phyloP scores from a whole-genome alignment of 2,888 invertebrate species.

The Clepsis dumicolana region DNA sequence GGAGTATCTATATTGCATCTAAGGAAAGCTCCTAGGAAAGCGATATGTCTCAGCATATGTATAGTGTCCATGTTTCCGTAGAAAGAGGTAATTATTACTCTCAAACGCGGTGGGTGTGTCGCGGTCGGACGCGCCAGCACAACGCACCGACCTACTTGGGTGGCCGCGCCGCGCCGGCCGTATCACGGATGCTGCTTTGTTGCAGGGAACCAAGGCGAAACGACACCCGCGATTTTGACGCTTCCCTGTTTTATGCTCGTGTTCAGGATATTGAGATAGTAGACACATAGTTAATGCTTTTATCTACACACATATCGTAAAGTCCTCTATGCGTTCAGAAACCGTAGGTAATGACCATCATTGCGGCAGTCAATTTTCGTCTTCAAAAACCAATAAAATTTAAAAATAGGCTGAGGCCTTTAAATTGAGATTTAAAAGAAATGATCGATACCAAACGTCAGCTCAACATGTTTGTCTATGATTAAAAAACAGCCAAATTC shows the following conservation, averaged over 20 bases:
- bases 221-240: neutral
- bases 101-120: conserved; percentile 6
- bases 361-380: no score
- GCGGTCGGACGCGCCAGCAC: conserved; percentile 23
- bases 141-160: conserved; percentile 21
- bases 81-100: conserved; percentile 1
- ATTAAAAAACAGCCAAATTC: no score
- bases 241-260: neutral
- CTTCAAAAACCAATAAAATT: no score
- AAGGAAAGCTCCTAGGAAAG: no score
- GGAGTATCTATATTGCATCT: no score
- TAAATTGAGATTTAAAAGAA: no score
- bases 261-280: neutral
- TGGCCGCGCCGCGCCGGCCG: conserved; percentile 7
- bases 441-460: no score
- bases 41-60: neutral
- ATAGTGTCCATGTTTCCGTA: neutral
- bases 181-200: conserved; percentile 8
- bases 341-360: no score
- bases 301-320: no score
- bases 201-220: conserved; percentile 18
- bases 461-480: no score
- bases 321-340: no score
- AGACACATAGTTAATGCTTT: neutral
- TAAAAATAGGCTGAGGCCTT: no score